These are phyloP conservation scores for Scaptomyza polygonia DNA, from an alignment of 2,888 invertebrate genomes.

Conservation along the genomic window DNA sequence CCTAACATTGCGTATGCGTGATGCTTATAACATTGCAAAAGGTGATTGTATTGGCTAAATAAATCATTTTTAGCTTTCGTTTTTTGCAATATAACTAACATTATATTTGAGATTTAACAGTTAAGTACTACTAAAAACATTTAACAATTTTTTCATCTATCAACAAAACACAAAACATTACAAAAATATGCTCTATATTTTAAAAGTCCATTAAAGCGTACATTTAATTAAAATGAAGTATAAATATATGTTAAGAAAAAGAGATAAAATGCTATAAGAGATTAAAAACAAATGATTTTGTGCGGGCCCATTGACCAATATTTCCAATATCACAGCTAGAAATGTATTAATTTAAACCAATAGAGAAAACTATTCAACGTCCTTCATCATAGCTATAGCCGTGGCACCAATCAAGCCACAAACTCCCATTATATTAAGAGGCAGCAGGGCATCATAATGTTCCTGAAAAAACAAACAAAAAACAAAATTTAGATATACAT, in stretches of 20 bases:
- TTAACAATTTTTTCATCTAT: not conserved
- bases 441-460: slow-evolving; percentile 84
- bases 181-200: slow-evolving; percentile 2
- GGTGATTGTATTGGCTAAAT: slow-evolving; percentile 28
- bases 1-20: slow-evolving; percentile 33
- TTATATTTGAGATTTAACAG: not conserved
- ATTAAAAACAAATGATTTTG: slow-evolving; percentile 46
- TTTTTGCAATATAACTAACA: not conserved
- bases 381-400: slow-evolving; percentile 85
- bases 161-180: not conserved
- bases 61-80: not conserved
- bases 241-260: slow-evolving; percentile 30
- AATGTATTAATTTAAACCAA: slow-evolving; percentile 18
- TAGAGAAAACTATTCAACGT: slow-evolving; percentile 57
- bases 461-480: slow-evolving; percentile 80
- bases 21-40: not conserved
- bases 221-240: slow-evolving; percentile 33
- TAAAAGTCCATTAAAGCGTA: slow-evolving; percentile 15
- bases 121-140: not conserved
- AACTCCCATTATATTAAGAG: slow-evolving; percentile 85
- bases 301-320: slow-evolving; percentile 42
- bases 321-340: slow-evolving; percentile 71
- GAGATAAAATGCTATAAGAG: too few relatives aligned
- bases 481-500: not conserved
- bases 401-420: slow-evolving; percentile 85